Evolutionary conservation across 2,888 invertebrate species (phyloP).

Genomic region (Protodeltote pygarga): DNA sequence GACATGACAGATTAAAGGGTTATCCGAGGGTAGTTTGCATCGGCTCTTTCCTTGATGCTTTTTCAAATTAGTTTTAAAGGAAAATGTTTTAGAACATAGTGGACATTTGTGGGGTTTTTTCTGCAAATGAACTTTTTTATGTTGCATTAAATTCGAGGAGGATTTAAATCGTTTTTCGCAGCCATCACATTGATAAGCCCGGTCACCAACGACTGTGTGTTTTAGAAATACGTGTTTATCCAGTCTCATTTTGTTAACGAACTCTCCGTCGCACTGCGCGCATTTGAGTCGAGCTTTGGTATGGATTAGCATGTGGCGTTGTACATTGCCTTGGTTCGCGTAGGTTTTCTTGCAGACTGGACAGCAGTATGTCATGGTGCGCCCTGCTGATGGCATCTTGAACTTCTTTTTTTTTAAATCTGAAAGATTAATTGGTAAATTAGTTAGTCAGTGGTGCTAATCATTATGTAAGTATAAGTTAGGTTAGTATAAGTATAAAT

Average conservation of each 20-base stretch:
- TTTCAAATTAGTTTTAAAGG: slow-evolving; percentile 47
- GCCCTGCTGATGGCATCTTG: slow-evolving; percentile 3
- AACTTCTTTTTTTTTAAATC: too few relatives aligned
- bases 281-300: slow-evolving; percentile 34
- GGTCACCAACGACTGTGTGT: slow-evolving; percentile 41
- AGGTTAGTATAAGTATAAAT: too few relatives aligned
- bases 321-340: slow-evolving; percentile 40
- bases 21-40: slow-evolving; percentile 30
- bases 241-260: slow-evolving; percentile 24
- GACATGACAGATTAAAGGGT: slow-evolving; percentile 37
- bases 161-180: slow-evolving; percentile 62
- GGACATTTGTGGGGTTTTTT: slow-evolving; percentile 54
- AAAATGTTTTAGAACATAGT: slow-evolving; percentile 47
- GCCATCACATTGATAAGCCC: slow-evolving; percentile 47
- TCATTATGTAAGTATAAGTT: too few relatives aligned
- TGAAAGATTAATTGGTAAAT: too few relatives aligned
- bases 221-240: slow-evolving; percentile 32
- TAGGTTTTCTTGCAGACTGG: slow-evolving; percentile 45
- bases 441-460: too few relatives aligned
- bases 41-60: slow-evolving; percentile 45
- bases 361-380: slow-evolving; percentile 23
- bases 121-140: slow-evolving; percentile 51
- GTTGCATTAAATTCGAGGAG: slow-evolving; percentile 59
- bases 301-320: slow-evolving; percentile 46
- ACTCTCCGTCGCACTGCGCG: slow-evolving; percentile 38